Conservation (phyloP, 1,140 invertebrate genomes). For the Eciton burchellii region DNA sequence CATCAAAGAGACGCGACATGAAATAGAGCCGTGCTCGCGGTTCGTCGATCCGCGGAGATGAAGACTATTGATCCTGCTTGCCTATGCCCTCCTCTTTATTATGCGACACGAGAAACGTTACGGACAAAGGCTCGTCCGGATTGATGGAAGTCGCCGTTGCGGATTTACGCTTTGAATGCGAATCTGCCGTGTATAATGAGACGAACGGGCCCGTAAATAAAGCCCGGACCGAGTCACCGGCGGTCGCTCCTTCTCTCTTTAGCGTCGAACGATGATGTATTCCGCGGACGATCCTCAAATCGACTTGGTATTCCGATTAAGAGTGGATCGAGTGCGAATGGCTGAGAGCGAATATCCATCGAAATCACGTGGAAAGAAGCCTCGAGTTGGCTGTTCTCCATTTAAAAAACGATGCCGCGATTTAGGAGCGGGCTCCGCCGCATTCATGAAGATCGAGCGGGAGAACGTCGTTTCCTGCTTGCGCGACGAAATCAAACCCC, state of each 20-base stretch:
- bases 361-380: conserved; percentile 27
- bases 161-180: background rate
- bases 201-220: background rate
- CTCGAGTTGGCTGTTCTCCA: background rate
- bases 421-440: background rate
- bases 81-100: conserved; percentile 11
- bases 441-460: background rate
- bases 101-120: background rate
- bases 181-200: background rate
- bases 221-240: background rate
- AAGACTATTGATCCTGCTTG: conserved; percentile 30
- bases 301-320: conserved; percentile 18
- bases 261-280: background rate
- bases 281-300: background rate
- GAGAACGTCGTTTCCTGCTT: too few relatives aligned
- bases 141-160: background rate
- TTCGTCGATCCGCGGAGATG: conserved; percentile 14
- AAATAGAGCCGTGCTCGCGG: conserved; percentile 34
- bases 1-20: conserved; percentile 36
- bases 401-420: background rate
- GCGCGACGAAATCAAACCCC: too few relatives aligned
- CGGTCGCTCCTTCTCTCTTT: background rate
- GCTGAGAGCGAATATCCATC: conserved; percentile 13
- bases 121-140: background rate
- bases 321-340: background rate